These are phyloP conservation scores for Dryoscopus gambensis DNA, from an alignment of 2,113 vertebrate genomes.

Conservation along the genomic window DNA sequence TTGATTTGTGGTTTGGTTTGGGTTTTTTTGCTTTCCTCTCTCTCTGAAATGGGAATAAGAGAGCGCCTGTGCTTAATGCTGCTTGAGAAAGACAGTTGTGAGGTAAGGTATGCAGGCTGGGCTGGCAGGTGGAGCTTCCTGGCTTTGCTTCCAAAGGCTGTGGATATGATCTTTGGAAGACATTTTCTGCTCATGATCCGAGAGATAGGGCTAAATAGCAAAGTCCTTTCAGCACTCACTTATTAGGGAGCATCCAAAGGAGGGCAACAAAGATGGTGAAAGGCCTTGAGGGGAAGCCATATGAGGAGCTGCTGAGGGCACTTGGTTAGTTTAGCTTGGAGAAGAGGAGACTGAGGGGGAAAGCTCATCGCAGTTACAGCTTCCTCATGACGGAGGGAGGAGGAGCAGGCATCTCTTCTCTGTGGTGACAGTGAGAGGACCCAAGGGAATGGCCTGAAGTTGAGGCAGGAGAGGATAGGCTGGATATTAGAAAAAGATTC, in stretches of 20 bases:
- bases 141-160: neutral
- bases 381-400: fast-evolving
- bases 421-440: neutral
- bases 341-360: neutral
- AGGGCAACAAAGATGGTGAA: neutral
- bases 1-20: neutral
- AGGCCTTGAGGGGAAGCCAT: neutral
- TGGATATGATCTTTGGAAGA: neutral
- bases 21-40: neutral
- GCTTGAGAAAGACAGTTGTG: neutral
- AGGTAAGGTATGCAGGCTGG: neutral
- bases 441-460: neutral
- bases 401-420: neutral
- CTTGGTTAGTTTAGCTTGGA: neutral
- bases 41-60: neutral
- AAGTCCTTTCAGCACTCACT: neutral
- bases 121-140: neutral
- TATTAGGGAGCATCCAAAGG: neutral
- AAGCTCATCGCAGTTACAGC: neutral
- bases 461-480: neutral
- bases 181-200: neutral
- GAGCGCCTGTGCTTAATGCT: neutral
- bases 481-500: neutral
- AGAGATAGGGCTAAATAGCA: neutral
- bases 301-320: neutral